Percentiles rank a stretch among this genome's conserved stretches.
Conservation (phyloP, 2,113 vertebrate species). For the Notechis scutatus region DNA sequence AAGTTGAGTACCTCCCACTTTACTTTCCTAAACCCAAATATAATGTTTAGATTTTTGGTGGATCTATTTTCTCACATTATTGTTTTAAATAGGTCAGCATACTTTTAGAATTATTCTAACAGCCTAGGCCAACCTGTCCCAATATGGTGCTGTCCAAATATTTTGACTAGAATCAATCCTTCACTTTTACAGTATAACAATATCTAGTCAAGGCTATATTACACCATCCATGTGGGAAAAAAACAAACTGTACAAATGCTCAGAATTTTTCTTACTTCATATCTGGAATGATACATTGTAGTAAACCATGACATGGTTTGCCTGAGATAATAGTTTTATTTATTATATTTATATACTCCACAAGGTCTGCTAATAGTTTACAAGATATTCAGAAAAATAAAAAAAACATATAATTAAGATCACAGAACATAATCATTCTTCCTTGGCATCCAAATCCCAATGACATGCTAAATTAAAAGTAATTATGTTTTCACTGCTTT, state of each 20-base stretch:
- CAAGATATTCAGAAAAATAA: background rate
- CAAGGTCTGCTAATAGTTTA: background rate
- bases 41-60: background rate
- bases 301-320: background rate
- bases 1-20: background rate
- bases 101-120: background rate
- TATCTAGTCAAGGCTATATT: background rate
- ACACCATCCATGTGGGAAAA: background rate
- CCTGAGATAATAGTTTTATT: background rate
- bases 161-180: background rate
- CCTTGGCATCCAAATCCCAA: background rate
- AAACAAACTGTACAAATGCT: background rate
- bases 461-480: background rate
- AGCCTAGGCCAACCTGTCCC: background rate
- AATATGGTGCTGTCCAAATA: background rate
- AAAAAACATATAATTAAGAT: background rate
- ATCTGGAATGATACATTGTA: background rate
- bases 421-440: background rate
- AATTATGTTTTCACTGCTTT: background rate
- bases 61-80: background rate
- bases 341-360: background rate
- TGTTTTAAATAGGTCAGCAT: background rate
- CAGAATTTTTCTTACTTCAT: background rate
- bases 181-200: background rate
- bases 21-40: background rate